Base-by-base conservation (phyloP, 2,113 vertebrate genomes). In the Columba janthina region DNA sequence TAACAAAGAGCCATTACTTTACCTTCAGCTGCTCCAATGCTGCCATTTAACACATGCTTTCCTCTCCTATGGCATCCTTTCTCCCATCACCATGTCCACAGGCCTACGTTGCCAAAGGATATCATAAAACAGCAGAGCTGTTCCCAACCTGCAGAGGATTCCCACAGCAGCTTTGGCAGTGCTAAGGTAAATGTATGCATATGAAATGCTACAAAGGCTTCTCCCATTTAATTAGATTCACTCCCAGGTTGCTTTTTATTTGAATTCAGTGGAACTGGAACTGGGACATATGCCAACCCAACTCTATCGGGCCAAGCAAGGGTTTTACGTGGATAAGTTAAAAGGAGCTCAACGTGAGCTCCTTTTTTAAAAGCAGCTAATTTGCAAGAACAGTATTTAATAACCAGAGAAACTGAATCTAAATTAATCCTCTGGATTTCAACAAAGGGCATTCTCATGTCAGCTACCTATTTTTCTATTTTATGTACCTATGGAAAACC, bases 401-500 rank as follows among this genome's bases (percentile, higher is more conserved):
- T 58, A 80, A 89, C 48, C 14, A 44, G 32, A 81, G 11, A 75
- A 92, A 78, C 0, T 26, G 16, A 40, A 89, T 60, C 26, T 66
- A 89, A 88, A 88, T 71, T 71, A 86, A 71, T 79, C 12, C 25
- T 19, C 18, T 57, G 56, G 2, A 71, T 84, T 88, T 88, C 71
- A 88, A 57, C 20, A 61, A 88, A 81, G 24, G 29, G 26, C 3
- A 3, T 78, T 92, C 86, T 83, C 15, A 71, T 10, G 10, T 53
- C 82, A 96, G 36, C 67, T 85, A 81, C 75, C 72, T 50, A 65
- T 51, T 90, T 88, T 86, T 81, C 48, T 81, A 24, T 90, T 93
- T 93, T 76, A 54, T 44, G 31, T 38, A 85, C 44, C 64, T 61
- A 18, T 44, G 5, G 32, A 38, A 38, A 71, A 24, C 38, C 20